Evolutionary conservation across 2,113 vertebrate genomes (phyloP).

Genomic region (Cynopterus brachyotis): DNA sequence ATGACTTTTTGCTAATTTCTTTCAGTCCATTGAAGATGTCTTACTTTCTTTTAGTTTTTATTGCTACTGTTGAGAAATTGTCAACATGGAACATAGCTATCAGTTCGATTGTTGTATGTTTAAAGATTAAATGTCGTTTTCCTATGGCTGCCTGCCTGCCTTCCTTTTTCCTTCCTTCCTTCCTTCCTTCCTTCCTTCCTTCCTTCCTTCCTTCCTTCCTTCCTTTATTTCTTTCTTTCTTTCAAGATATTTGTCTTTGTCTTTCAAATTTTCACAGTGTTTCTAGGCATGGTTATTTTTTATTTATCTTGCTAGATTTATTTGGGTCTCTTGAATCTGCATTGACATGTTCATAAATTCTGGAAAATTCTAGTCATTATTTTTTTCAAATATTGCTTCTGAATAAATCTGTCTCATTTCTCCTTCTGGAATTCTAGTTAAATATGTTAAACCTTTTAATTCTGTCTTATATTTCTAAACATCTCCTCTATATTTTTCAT

Average conservation of each 20-base stretch:
- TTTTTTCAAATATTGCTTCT: slow-evolving; percentile 42
- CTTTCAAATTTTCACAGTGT: background rate
- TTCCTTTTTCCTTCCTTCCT: too few species aligned
- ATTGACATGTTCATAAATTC: background rate
- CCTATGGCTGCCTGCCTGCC: background rate
- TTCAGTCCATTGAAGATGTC: background rate
- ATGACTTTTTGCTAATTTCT: background rate
- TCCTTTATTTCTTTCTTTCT: too few species aligned
- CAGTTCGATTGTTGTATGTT: background rate
- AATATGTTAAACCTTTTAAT: background rate
- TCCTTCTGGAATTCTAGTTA: background rate
- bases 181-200: too few species aligned
- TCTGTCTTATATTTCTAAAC: background rate
- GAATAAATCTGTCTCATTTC: background rate
- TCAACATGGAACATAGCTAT: background rate
- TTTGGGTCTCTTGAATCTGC: background rate
- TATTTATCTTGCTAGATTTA: slow-evolving; percentile 13
- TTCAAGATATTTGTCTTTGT: background rate
- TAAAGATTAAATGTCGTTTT: slow-evolving; percentile 1
- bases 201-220: too few species aligned
- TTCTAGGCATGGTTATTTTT: background rate
- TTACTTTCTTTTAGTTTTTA: background rate
- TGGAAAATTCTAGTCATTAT: background rate
- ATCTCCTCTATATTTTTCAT: background rate
- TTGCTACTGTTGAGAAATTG: background rate